A percentile compares a stretch with the other conserved stretches of the same genome.
Conservation (phyloP, 2,113 vertebrate species). For the Solenodon paradoxus region DNA sequence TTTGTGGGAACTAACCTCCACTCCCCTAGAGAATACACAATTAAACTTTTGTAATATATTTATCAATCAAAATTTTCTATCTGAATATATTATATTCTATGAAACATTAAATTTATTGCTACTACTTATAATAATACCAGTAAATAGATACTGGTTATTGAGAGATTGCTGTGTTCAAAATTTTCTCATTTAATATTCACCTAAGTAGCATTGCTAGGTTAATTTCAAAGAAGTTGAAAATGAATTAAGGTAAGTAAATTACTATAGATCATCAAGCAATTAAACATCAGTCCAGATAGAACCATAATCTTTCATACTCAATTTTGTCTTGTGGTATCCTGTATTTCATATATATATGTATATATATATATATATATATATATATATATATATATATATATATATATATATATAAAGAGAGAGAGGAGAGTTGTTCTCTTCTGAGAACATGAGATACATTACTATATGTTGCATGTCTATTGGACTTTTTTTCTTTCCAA, state of each 20-base stretch:
- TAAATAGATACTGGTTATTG: not conserved
- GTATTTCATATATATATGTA: not conserved
- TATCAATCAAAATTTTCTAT: not conserved
- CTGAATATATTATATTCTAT: not conserved
- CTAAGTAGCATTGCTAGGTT: not conserved
- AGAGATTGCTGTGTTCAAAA: not conserved
- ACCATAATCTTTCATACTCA: not conserved
- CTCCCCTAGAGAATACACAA: no score
- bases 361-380: no score
- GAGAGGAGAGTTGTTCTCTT: not conserved
- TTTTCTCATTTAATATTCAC: not conserved
- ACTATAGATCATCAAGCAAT: not conserved
- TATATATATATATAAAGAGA: no score
- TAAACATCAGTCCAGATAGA: not conserved
- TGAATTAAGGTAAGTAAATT: not conserved
- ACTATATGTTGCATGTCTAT: not conserved
- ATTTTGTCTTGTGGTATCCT: not conserved
- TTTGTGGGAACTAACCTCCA: no score
- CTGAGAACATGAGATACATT: not conserved
- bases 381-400: no score
- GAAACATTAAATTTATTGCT: not conserved
- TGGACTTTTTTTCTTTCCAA: not conserved
- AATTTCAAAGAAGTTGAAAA: not conserved
- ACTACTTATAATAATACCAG: not conserved
- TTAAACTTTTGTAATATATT: not conserved